Conservation (phyloP, 2,113 vertebrate species). For the Pomatostomus ruficeps region DNA sequence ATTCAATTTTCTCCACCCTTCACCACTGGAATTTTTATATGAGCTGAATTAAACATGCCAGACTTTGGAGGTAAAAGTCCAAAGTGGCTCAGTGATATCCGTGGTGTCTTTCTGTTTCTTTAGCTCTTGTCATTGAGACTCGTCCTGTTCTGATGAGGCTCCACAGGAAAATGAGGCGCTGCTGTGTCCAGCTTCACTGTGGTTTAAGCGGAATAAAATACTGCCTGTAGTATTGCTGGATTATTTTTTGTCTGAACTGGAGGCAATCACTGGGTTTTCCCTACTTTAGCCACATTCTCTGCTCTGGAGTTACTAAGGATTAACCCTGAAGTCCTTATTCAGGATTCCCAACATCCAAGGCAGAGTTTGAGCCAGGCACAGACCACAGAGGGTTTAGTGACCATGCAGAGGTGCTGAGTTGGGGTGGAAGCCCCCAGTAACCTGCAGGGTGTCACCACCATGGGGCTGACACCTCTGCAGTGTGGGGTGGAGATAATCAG, state of each 20-base stretch:
- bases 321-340: neutral
- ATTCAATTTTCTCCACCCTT: neutral
- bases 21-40: conserved; percentile 22
- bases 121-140: neutral
- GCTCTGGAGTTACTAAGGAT: neutral
- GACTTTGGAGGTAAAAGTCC: neutral
- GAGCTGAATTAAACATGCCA: neutral
- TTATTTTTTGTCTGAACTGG: neutral
- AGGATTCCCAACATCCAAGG: neutral
- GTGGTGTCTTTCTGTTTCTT: neutral
- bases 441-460: fast-evolving
- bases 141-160: neutral
- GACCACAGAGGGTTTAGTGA: neutral
- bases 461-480: neutral
- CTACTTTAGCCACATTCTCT: neutral
- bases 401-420: fast-evolving
- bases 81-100: neutral
- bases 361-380: neutral
- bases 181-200: neutral
- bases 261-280: neutral
- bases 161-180: neutral
- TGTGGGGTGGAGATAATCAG: neutral
- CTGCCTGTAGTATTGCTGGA: neutral
- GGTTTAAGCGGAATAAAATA: neutral
- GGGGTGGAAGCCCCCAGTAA: neutral